phyloP scores from a whole-genome alignment of 2,113 vertebrate genomes.

The Charina bottae region DNA sequence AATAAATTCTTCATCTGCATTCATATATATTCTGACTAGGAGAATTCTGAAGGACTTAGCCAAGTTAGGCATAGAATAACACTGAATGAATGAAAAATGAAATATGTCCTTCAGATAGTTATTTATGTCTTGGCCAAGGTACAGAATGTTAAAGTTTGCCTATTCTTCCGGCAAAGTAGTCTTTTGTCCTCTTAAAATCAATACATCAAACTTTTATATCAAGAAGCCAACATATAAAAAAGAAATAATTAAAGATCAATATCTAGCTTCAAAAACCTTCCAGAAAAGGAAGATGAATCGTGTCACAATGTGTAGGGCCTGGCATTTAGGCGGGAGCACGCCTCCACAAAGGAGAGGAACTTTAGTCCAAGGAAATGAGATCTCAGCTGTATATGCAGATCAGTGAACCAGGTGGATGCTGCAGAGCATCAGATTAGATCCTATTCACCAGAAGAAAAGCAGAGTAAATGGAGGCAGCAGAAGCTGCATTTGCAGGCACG shows the following conservation, averaged over 20 bases:
- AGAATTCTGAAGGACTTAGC: not conserved
- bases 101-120: not conserved
- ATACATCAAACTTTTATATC: not conserved
- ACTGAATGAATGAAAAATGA: not conserved
- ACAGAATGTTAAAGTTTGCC: not conserved
- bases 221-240: constrained; percentile 22
- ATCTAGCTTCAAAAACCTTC: not conserved
- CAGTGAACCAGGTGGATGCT: constrained; percentile 20
- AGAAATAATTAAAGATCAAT: constrained; percentile 30
- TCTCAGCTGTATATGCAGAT: not conserved
- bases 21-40: not conserved
- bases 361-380: constrained; percentile 17
- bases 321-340: not conserved
- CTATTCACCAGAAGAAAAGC: constrained; percentile 46
- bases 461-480: constrained; percentile 23
- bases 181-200: constrained; percentile 8
- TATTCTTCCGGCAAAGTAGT: not conserved
- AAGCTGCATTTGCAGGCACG: constrained; percentile 42
- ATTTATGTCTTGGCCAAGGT: not conserved
- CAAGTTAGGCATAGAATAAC: not conserved
- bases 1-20: not conserved
- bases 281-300: not conserved
- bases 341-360: constrained; percentile 6
- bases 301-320: not conserved
- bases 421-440: constrained; percentile 31